phyloP scores from a whole-genome alignment of 2,797 vertebrate genomes.

The Syngnathus acus region DNA sequence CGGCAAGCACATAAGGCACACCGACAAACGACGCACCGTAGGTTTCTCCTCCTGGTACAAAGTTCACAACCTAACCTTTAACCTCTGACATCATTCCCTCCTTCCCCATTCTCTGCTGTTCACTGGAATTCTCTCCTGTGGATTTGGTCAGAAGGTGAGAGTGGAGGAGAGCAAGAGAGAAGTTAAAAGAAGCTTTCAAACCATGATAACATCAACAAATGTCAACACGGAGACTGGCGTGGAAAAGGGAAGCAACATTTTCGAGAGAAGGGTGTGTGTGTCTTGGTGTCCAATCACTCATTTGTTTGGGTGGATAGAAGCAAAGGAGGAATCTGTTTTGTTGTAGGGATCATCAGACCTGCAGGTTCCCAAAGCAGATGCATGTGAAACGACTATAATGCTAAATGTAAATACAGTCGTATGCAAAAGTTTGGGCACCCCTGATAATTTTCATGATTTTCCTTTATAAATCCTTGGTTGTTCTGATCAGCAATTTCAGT shows the following conservation, averaged over 20 bases:
- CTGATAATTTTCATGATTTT: too few species aligned
- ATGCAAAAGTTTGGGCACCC: too few species aligned
- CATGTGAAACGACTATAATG: neutral
- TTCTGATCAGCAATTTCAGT: too few species aligned
- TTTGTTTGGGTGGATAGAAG: constrained; percentile 11
- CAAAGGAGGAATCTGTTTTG: constrained; percentile 16
- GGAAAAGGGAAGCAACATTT: constrained; percentile 22
- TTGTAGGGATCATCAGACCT: constrained; percentile 1
- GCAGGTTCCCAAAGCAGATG: neutral
- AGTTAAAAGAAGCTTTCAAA: constrained; percentile 20
- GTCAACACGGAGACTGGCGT: constrained; percentile 14
- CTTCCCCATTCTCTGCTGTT: constrained; percentile 28
- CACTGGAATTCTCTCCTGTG: constrained; percentile 59
- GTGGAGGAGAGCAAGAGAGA: constrained; percentile 21
- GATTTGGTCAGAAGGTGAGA: constrained; percentile 53
- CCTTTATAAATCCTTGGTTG: too few species aligned
- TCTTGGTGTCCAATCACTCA: constrained; percentile 3
- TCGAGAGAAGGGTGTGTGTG: constrained; percentile 2
- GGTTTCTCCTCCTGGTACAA: constrained; percentile 43
- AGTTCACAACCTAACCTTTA: constrained; percentile 50
- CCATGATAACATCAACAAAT: constrained; percentile 50
- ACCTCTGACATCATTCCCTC: constrained; percentile 48
- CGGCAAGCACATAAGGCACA: constrained; percentile 15
- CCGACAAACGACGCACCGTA: constrained; percentile 40
- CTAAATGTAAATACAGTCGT: neutral